Base-by-base conservation (phyloP, 2,113 vertebrate genomes). In the Orientallactaga bullata region DNA sequence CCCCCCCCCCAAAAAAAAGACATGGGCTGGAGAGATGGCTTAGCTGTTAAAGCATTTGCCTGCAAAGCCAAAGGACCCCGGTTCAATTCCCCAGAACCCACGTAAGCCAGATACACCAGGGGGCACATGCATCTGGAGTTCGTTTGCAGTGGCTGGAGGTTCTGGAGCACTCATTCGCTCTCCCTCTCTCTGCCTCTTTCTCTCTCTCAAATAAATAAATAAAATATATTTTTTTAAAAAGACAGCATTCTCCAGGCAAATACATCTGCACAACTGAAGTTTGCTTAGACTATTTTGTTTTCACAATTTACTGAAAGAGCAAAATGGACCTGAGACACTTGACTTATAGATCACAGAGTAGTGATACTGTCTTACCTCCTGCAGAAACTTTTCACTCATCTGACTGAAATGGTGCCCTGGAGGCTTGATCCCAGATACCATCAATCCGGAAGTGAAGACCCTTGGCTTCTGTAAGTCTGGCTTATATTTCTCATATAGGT, bases 381-480 rank as follows among this genome's bases (percentile, higher is more conserved):
- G 96, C 97, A 99, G 92, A 98, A 99, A 98, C 96, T 99, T 99
- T 66, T 99, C 98, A 0, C 97, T 96, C 96, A 99, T 97, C 0
- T 98, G 99, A 93, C 98, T 89, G 0, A 98, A 97, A 83, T 97
- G 97, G 95, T 98, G 98, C 32, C 97, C 97, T 0, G 98, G 97
- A 21, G 98, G 98, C 94, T 98, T 99, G 94, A 98, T 98, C 77
- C 98, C 99, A 82, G 98, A 98, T 21, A 97, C 97, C 82, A 98
- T 95, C 37, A 98, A 37, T 8, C 98, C 98, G 16, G 98, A 96
- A 65, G 98, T 98, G 85, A 98, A 98, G 95, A 98, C 98, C 20
- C 98, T 98, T 0, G 98, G 97, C 95, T 99, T 99, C 97, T 99
- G 99, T 87, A 99, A 95, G 83, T 99, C 99, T 1, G 99, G 98